Evolutionary conservation across 2,888 invertebrate genomes (phyloP).

Genomic region (Dynastes hyllus): DNA sequence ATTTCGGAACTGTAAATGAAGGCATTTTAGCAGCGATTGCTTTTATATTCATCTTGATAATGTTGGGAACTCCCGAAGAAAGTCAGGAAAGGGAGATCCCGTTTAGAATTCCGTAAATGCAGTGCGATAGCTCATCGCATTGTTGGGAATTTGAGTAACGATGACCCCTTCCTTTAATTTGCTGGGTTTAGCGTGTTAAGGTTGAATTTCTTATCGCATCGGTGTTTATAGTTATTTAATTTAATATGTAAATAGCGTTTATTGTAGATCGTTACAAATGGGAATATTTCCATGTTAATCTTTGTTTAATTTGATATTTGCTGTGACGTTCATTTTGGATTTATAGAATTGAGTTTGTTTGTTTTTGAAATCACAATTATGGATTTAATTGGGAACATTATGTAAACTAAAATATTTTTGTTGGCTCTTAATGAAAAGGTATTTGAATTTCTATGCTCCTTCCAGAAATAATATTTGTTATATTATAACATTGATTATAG

Average conservation of each 20-base stretch:
- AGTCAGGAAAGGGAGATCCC: slow-evolving; percentile 2
- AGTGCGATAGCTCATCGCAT: not conserved
- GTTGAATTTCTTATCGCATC: not conserved
- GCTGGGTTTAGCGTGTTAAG: not conserved
- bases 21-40: not conserved
- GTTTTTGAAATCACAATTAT: too few species aligned
- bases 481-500: too few species aligned
- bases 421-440: too few species aligned
- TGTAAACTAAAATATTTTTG: too few species aligned
- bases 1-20: not conserved
- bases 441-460: too few species aligned
- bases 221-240: not conserved
- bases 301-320: too few species aligned
- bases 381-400: too few species aligned
- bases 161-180: not conserved
- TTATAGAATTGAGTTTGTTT: too few species aligned
- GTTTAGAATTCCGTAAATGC: not conserved
- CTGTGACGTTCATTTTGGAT: too few species aligned
- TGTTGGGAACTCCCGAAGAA: not conserved
- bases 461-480: too few species aligned
- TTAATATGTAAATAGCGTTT: not conserved
- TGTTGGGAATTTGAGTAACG: not conserved
- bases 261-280: too few species aligned
- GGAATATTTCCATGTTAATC: too few species aligned
- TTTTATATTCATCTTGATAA: not conserved